Base-by-base conservation (phyloP, 1,140 invertebrate genomes). In the Drosophila setifemur region DNA sequence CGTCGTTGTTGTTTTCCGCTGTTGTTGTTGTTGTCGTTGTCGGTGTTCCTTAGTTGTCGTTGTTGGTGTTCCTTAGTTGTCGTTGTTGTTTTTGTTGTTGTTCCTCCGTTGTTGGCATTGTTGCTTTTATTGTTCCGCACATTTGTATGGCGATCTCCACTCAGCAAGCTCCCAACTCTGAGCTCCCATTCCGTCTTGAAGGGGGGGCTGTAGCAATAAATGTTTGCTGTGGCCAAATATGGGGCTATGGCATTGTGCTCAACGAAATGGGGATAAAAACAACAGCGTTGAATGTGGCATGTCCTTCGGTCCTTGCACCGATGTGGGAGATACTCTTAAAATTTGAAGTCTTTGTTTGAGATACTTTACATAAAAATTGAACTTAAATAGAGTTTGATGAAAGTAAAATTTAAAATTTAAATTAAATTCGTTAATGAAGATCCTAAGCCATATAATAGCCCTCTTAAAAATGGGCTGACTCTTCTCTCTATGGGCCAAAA, bases 151-250 rank as follows among this genome's bases (percentile, higher is more conserved):
- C 39, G 72, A 55, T 74, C 50, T 49, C 31, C 60, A 29, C 39
- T 16, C 11, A 5, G 11, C 9, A 7, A 12, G 19, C 42, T 29
- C 18, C n/a, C 7, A 18, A 11, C 42, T 42, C 33, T 31, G n/a
- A n/a, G n/a, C n/a, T n/a, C n/a, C n/a, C n/a, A n/a, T n/a, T n/a
- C n/a, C n/a, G n/a, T 11, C 7, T 23, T 50, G 8, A 14, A 35
- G 33, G 23, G 25, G 5, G n/a, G 21, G 28, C 23, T 21, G 54
- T 14, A 57, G 66, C 66, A 57, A 70, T 70, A 69, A 57, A 66
- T 54, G 48, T 63, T 72, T 72, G 42, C 69, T 72, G 43, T 72
- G 68, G 68, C 54, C 54, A 72, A 71, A 71, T 61, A 61, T 28
- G 23, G 19, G 35, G 47, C 48, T 52, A 25, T 28, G 14, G 42